A percentile compares a stretch with the other conserved stretches of the same genome.
Conservation (phyloP, 2,113 vertebrate species). For the Abramis brama region DNA sequence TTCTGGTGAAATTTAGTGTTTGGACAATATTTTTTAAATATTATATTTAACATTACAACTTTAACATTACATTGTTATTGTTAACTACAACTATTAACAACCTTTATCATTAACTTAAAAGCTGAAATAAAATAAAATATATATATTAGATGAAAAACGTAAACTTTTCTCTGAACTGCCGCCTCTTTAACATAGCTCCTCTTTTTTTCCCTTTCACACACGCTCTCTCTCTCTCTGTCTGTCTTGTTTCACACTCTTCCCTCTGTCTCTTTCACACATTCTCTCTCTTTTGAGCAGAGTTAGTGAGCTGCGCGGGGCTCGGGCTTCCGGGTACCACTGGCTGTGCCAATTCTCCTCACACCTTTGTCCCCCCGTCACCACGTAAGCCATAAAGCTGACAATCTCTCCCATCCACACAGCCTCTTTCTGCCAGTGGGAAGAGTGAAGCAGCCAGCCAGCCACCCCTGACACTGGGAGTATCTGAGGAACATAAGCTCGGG, state of each 20-base stretch:
- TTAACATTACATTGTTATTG: neutral
- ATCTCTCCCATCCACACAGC: conserved; percentile 46
- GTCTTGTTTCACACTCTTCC: conserved; percentile 23
- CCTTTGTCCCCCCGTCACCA: conserved; percentile 49
- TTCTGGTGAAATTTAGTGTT: neutral
- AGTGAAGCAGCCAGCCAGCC: conserved; percentile 32
- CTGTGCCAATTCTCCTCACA: conserved; percentile 50
- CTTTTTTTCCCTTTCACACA: conserved; percentile 31
- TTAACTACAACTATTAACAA: neutral
- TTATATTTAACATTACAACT: neutral
- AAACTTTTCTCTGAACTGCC: neutral
- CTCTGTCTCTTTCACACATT: conserved; percentile 25
- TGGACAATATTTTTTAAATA: neutral
- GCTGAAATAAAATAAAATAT: neutral
- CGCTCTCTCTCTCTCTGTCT: neutral
- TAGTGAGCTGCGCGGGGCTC: conserved; percentile 37
- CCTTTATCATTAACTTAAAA: neutral
- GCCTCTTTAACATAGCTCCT: conserved; percentile 21
- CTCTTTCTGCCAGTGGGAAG: conserved; percentile 34
- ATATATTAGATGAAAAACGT: too few relatives aligned
- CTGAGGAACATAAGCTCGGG: conserved; percentile 21
- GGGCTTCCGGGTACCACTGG: conserved; percentile 12
- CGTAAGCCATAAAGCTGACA: conserved; percentile 55
- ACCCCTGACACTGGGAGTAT: conserved; percentile 34
- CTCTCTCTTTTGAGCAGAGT: conserved; percentile 43